Conservation (phyloP, 2,113 vertebrate genomes). For the Probosciger aterrimus region DNA sequence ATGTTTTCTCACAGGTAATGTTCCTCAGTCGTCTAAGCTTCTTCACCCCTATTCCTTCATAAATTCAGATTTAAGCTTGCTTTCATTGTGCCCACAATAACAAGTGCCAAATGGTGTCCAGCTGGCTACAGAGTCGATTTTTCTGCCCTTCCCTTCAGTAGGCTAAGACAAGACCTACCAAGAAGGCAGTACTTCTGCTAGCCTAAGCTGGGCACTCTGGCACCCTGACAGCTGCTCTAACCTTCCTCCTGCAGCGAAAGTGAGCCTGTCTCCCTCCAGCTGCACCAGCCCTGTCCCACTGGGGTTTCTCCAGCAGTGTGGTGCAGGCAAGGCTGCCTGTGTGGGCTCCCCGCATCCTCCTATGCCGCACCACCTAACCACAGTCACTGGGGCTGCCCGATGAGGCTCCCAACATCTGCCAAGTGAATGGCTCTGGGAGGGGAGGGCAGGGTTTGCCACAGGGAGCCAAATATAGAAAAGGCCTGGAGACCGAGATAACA, state of each 20-base stretch:
- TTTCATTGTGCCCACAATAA: neutral
- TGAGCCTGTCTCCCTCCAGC: neutral
- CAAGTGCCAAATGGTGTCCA: neutral
- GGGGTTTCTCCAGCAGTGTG: neutral
- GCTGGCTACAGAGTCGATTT: neutral
- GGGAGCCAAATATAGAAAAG: neutral
- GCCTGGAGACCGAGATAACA: neutral
- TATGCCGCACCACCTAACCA: accelerated
- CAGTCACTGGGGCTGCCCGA: neutral
- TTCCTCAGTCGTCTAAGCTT: neutral
- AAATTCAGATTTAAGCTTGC: neutral
- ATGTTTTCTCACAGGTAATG: conserved; percentile 78
- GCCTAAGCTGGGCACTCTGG: accelerated
- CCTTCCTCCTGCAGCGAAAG: neutral
- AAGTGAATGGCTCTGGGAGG: accelerated
- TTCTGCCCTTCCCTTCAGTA: neutral
- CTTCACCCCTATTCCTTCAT: neutral
- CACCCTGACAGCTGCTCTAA: neutral
- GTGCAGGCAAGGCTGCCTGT: neutral
- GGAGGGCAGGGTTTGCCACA: neutral
- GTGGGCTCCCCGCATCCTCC: neutral
- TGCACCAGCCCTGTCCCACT: neutral
- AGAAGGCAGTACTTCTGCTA: neutral
- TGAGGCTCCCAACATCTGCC: neutral
- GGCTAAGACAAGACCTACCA: neutral